Conservation (phyloP, 2,797 vertebrate species). For the Huso huso region DNA sequence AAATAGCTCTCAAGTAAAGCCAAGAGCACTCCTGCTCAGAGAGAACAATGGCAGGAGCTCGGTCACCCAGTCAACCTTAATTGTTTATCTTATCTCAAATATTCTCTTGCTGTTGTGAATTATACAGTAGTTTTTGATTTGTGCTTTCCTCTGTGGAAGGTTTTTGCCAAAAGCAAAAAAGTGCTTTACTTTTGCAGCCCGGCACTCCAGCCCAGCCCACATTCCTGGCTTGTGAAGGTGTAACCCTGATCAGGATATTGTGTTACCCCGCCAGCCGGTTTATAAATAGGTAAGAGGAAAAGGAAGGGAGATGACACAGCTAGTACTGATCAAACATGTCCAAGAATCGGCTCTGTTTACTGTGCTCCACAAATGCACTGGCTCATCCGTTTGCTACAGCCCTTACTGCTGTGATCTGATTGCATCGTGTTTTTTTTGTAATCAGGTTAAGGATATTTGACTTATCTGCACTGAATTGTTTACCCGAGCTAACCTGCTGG, state of each 20-base stretch:
- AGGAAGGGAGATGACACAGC: neutral
- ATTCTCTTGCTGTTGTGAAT: neutral
- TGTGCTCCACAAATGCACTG: too few relatives aligned
- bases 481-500: too few relatives aligned
- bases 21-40: neutral
- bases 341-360: too few relatives aligned
- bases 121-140: neutral
- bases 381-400: too few relatives aligned
- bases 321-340: too few relatives aligned
- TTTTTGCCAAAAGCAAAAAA: neutral
- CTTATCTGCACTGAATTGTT: too few relatives aligned
- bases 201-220: neutral
- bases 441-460: too few relatives aligned
- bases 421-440: too few relatives aligned
- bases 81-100: neutral
- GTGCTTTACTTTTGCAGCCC: neutral
- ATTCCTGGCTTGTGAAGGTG: slow-evolving; percentile 12
- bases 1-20: too few relatives aligned
- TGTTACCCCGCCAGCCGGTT: neutral
- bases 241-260: neutral
- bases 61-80: neutral
- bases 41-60: neutral
- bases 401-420: too few relatives aligned
- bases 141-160: neutral
- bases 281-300: slow-evolving; percentile 13